Evolutionary conservation across 1,140 invertebrate species (phyloP).

Genomic region (Dendroctonus ponderosae): DNA sequence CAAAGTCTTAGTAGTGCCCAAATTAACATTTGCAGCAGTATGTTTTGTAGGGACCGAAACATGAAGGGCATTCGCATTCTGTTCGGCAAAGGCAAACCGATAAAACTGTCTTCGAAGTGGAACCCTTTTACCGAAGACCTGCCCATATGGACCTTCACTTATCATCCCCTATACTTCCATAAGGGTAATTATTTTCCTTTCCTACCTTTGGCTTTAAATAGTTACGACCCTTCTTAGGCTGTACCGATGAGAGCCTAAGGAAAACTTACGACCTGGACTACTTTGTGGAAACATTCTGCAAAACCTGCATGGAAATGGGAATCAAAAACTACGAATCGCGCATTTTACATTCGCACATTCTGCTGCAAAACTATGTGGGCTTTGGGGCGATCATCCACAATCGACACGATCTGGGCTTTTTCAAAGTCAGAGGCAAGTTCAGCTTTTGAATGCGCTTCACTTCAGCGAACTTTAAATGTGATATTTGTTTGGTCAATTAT

Average conservation of each 20-base stretch:
- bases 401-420: constrained; percentile 78
- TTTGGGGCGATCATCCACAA: constrained; percentile 79
- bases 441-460: constrained; percentile 65
- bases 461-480: constrained; percentile 31
- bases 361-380: constrained; percentile 79
- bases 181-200: constrained; percentile 58
- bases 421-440: constrained; percentile 80
- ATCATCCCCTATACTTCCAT: constrained; percentile 78
- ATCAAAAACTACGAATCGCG: constrained; percentile 50
- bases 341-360: constrained; percentile 68
- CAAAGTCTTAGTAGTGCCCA: background rate
- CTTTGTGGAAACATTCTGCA: constrained; percentile 57
- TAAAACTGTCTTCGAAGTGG: constrained; percentile 73
- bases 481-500: constrained; percentile 38
- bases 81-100: constrained; percentile 70
- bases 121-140: constrained; percentile 80
- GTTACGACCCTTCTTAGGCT: constrained; percentile 40
- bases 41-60: constrained; percentile 60
- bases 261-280: constrained; percentile 60
- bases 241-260: constrained; percentile 47
- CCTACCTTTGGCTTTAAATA: too few species aligned
- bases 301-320: constrained; percentile 50
- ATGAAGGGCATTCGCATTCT: constrained; percentile 71
- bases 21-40: background rate
- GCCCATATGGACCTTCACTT: constrained; percentile 75